Base-by-base conservation (phyloP, 2,797 vertebrate species). In the Myotis myotis region DNA sequence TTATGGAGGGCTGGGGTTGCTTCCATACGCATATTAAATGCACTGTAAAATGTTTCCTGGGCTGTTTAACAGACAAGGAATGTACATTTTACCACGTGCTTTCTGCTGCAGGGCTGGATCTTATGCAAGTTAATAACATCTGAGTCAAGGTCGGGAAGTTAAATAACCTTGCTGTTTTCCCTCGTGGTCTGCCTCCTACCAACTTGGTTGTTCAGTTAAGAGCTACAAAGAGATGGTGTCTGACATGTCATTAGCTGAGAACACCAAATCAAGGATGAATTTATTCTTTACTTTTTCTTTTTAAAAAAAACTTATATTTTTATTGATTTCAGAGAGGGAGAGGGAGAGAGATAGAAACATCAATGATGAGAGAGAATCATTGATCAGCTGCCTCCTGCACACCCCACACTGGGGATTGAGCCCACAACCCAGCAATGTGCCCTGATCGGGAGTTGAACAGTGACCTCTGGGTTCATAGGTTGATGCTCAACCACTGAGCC, bases 71-170 rank as follows among this genome's bases (percentile, higher is more conserved):
- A 78, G 66, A 79, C 44, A 78, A 95, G 22, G 55, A 64, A 90
- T 71, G 70, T 6, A 44, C 64, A 44, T 83, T 85, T 66, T 47
- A 60, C 47, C 57, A 57, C 1, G 36, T 33, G 28, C 76, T 89
- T 75, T 87, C n/a, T 57, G 57, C 13, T 16, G 49, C 78, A 66
- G 28, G 72, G 62, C 49, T 85, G 53, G 76, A 47, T 75, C 66
- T 60, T 49, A 44, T 70, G 33, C 49, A 74, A 88, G 74, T 74
- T 91, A 94, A 88, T 86, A 74, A 86, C n/a, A 53, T 75, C 47
- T 91, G 55, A 66, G 57, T 82, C 36, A 88, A 88, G 78, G 64
- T 80, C 3, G 2, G 70, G 38, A 60, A 76, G 83, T 89, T 86
- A 60, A 82, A 74, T 6, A 53, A 53, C 44, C 41, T 81, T 47